Conservation (phyloP, 2,888 invertebrate genomes). For the Bimastos eiseni region DNA sequence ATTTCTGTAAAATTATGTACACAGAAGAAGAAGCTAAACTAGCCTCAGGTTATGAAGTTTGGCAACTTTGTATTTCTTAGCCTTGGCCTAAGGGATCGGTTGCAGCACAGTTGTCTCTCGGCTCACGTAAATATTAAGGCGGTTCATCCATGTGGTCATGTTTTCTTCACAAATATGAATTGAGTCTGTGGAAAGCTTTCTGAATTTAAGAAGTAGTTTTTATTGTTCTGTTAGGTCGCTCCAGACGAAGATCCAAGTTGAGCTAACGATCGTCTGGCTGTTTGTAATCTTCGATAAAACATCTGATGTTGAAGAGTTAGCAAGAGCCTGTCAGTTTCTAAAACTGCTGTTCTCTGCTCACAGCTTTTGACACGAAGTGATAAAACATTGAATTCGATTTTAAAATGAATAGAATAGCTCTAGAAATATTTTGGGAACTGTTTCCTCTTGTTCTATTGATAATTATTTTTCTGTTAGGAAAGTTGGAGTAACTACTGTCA, state of each 20-base stretch:
- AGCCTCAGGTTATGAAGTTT: too few relatives aligned
- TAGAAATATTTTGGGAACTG: not conserved
- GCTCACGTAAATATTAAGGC: too few relatives aligned
- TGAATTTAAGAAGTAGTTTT: not conserved
- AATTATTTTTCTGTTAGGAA: not conserved
- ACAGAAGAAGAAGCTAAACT: too few relatives aligned
- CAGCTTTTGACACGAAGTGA: not conserved
- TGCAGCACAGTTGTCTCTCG: too few relatives aligned
- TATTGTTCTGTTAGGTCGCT: not conserved
- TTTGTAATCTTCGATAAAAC: not conserved
- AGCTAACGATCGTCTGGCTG: not conserved
- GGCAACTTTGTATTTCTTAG: too few relatives aligned
- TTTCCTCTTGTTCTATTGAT: not conserved
- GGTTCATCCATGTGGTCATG: too few relatives aligned
- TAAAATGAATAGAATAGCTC: not conserved
- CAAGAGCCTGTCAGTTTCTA: not conserved
- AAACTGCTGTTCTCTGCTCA: not conserved
- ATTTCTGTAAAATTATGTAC: too few relatives aligned
- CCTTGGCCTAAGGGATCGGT: too few relatives aligned
- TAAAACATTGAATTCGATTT: not conserved
- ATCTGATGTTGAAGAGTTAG: not conserved
- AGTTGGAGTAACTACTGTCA: not conserved
- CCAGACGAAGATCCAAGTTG: not conserved
- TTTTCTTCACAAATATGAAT: too few relatives aligned
- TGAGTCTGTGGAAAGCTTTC: not conserved